These are phyloP conservation scores for Ophiodon elongatus DNA, from an alignment of 2,113 vertebrate genomes.

Conservation along the genomic window DNA sequence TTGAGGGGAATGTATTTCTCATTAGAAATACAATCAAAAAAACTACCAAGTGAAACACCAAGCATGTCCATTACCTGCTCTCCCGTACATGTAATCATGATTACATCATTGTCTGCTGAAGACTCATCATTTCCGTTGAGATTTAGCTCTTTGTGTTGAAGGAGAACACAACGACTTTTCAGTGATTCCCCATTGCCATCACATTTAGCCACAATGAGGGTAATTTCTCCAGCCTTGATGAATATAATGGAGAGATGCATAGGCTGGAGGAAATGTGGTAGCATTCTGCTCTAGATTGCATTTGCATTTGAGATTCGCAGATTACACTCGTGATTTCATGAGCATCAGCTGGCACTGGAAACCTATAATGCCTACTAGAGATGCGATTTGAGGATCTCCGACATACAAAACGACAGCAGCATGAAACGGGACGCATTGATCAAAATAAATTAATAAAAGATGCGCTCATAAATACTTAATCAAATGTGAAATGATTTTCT, in stretches of 20 bases:
- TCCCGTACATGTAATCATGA: neutral
- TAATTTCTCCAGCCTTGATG: slow-evolving; percentile 39
- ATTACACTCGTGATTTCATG: slow-evolving; percentile 15
- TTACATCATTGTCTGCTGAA: neutral
- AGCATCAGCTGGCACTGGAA: slow-evolving; percentile 22
- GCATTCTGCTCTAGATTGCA: slow-evolving; percentile 26
- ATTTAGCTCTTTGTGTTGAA: slow-evolving; percentile 7
- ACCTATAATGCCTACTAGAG: slow-evolving; percentile 14
- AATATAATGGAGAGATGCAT: slow-evolving; percentile 19
- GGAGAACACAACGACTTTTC: slow-evolving; percentile 20
- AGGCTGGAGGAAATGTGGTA: neutral
- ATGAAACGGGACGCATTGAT: slow-evolving; percentile 50
- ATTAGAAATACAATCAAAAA: slow-evolving; percentile 52
- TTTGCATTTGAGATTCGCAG: slow-evolving; percentile 26
- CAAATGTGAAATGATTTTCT: slow-evolving; percentile 69
- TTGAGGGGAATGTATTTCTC: slow-evolving; percentile 21
- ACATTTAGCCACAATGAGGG: slow-evolving; percentile 37
- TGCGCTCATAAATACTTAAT: slow-evolving; percentile 68
- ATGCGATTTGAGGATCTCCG: slow-evolving; percentile 37
- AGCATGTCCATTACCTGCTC: slow-evolving; percentile 19
- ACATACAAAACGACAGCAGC: slow-evolving; percentile 40
- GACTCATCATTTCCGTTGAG: neutral
- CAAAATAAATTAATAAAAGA: slow-evolving; percentile 69
- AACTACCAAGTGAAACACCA: slow-evolving; percentile 8
- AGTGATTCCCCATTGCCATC: slow-evolving; percentile 44